These are phyloP conservation scores for Brachyptera risi DNA, from an alignment of 2,888 invertebrate genomes.

Conservation along the genomic window DNA sequence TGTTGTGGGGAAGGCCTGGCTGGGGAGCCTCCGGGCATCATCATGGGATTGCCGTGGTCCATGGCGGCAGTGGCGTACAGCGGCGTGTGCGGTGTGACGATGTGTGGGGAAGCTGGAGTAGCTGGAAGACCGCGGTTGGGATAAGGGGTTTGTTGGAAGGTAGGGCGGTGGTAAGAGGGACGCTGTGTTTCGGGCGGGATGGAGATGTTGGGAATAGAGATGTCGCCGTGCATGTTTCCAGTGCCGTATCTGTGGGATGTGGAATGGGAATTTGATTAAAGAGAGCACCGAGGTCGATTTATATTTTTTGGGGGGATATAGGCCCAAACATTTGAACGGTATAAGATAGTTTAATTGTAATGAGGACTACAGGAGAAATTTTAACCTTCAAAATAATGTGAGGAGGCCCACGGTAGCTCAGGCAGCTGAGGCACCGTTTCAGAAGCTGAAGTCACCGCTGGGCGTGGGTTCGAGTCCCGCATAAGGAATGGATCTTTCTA, in stretches of 20 bases:
- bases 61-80: not conserved
- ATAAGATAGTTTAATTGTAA: too few species aligned
- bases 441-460: too few species aligned
- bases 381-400: too few species aligned
- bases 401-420: too few species aligned
- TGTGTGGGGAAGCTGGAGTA: not conserved
- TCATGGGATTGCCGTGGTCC: not conserved
- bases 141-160: not conserved
- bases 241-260: not conserved
- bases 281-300: too few species aligned
- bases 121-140: not conserved
- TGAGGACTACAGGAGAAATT: too few species aligned
- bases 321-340: too few species aligned
- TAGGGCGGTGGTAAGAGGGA: not conserved
- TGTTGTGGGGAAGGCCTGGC: not conserved
- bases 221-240: not conserved
- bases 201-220: not conserved
- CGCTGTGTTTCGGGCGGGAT: not conserved
- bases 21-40: conserved; percentile 3
- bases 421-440: too few species aligned
- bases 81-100: not conserved
- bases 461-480: too few species aligned
- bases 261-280: too few species aligned
- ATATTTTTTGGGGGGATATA: too few species aligned
- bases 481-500: too few species aligned